These are phyloP conservation scores for Zoroaster sp. DNA, from an alignment of 53 echinoderm and acorn worm species.

Conservation along the genomic window DNA sequence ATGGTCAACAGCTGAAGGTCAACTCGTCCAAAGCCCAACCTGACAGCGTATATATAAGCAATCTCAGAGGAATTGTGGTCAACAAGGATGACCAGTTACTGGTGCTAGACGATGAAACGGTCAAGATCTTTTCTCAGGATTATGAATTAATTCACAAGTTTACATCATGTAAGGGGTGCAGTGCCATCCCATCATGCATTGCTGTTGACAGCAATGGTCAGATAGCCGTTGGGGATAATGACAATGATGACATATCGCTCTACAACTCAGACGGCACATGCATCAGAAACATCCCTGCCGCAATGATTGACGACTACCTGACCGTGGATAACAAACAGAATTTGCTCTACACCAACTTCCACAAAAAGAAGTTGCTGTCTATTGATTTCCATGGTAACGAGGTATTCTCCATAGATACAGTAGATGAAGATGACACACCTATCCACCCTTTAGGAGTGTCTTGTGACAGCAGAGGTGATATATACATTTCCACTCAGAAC, in stretches of 20 bases:
- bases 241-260: not conserved
- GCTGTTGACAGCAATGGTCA: not conserved
- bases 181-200: slow-evolving; percentile 32
- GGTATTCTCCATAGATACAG: slow-evolving; percentile 8
- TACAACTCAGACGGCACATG: not conserved
- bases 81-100: not conserved
- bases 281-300: not conserved
- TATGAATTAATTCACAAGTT: not conserved
- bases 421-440: not conserved
- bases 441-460: slow-evolving; percentile 16
- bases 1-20: not conserved
- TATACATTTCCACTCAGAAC: slow-evolving; percentile 12
- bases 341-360: slow-evolving; percentile 36
- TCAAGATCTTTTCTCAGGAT: not conserved
- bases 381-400: not conserved
- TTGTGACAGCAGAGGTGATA: slow-evolving; percentile 13
- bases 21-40: not conserved
- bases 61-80: not conserved
- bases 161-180: not conserved
- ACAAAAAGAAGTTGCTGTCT: not conserved
- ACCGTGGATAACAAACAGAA: not conserved
- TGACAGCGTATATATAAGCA: not conserved
- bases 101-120: not conserved
- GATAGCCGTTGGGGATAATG: slow-evolving; percentile 21
- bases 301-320: slow-evolving; percentile 20